Conservation (phyloP, 1,140 invertebrate genomes). For the Drosophila santomea region DNA sequence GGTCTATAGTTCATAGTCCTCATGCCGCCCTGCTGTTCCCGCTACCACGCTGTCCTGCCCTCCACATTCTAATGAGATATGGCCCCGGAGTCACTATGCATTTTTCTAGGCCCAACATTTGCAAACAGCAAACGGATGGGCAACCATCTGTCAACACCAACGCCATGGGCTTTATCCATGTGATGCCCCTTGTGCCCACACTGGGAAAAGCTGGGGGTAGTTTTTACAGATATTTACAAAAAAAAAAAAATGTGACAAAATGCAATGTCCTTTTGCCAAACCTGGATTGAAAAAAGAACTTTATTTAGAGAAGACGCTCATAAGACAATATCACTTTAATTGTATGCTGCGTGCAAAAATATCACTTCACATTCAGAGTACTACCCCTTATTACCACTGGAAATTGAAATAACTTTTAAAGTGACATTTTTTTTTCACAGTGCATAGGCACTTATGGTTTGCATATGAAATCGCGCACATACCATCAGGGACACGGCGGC, state of each 20-base stretch:
- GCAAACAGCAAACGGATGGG: conserved; percentile 39
- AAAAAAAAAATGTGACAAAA: no score
- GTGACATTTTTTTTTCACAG: not conserved
- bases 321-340: no score
- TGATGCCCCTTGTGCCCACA: conserved; percentile 14
- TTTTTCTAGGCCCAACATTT: conserved; percentile 54
- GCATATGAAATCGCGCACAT: conserved; percentile 78
- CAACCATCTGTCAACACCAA: conserved; percentile 40
- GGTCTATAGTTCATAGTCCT: not conserved
- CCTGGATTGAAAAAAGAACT: no score
- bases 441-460: conserved; percentile 68
- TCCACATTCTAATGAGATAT: conserved; percentile 53
- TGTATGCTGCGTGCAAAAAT: no score
- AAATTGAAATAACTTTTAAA: not conserved
- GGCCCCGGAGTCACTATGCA: conserved; percentile 47
- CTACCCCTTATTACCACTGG: no score
- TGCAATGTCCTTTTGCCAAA: no score
- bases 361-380: no score
- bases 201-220: not conserved
- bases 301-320: no score
- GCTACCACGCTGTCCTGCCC: not conserved
- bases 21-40: not conserved
- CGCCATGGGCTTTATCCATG: conserved; percentile 29
- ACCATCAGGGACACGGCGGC: conserved; percentile 45
- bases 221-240: not conserved